Conservation (phyloP, 2,888 invertebrate genomes). For the Conops quadrifasciatus region DNA sequence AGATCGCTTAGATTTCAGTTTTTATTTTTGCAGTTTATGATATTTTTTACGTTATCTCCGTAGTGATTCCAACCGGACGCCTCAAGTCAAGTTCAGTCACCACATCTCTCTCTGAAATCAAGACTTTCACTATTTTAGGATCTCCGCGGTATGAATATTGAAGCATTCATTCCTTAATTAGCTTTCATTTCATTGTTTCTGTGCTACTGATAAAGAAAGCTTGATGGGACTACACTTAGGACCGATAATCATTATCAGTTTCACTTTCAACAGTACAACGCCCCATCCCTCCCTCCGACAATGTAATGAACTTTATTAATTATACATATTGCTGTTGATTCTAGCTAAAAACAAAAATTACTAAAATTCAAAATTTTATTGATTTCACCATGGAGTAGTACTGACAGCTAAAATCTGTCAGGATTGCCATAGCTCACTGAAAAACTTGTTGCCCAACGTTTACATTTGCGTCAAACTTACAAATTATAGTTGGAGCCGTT, state of each 20-base stretch:
- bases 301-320: too few species aligned
- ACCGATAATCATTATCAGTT: slow-evolving; percentile 9
- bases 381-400: too few species aligned
- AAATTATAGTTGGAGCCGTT: too few species aligned
- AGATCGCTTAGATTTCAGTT: too few species aligned
- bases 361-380: too few species aligned
- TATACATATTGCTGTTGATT: too few species aligned
- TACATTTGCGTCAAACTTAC: too few species aligned
- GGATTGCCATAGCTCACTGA: too few species aligned
- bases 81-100: not conserved
- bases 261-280: not conserved
- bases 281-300: too few species aligned
- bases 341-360: too few species aligned
- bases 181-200: not conserved
- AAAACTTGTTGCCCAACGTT: too few species aligned
- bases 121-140: slow-evolving; percentile 11
- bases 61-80: not conserved
- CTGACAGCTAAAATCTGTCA: too few species aligned
- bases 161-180: not conserved
- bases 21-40: not conserved
- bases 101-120: slow-evolving; percentile 8
- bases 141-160: not conserved
- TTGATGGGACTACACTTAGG: not conserved
- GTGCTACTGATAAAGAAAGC: slow-evolving; percentile 14
- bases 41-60: not conserved